Base-by-base conservation (phyloP, 1,140 invertebrate species). In the Ips typographus region DNA sequence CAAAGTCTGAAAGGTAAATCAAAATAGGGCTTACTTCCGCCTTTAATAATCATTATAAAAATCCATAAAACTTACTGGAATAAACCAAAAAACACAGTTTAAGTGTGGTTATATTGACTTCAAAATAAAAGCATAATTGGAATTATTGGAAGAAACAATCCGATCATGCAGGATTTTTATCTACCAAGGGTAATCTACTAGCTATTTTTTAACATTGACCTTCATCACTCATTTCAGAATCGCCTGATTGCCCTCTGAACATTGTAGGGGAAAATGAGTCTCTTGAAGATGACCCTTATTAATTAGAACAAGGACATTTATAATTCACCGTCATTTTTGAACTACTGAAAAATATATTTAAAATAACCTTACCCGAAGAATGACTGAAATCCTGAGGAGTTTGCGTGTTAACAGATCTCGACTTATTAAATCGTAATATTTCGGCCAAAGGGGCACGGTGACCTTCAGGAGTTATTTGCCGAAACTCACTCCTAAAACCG, bases 371-470 rank as follows among this genome's bases (percentile, higher is more conserved):
- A 85, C 84, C 84, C 82, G 85, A 86, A 73, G 85, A 87, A 76
- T 84, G 72, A 60, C 74, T 76, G 79, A 84, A 83, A 73, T 84
- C 83, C 71, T 78, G 77, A 55, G 92, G 92, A 36, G 92, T 94
- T 82, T 94, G 92, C 8, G 92, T 94, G 77, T 94, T 91, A 44
- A 93, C 90, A 71, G 89, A 77, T 37, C 72, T 47, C 38, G 73
- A 92, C 59, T 91, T 85, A 37, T 42, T 89, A 37, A 84, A 86
- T 68, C 89, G 83, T 42, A 91, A 82, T 8, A 93, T 80, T 75
- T 94, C 92, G 22, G 91, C 90, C 63, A 93, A 81, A 37, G 92
- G 92, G 42, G 92, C 92, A 72, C 91, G 83, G 77, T 93, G 92
- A 42, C 92, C 92, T 84, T 94, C 92, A 22, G 91, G 91, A 59